A percentile compares a stretch with the other conserved stretches of the same genome.
Conservation (phyloP, 2,797 vertebrate genomes). For the Manis pentadactyla region DNA sequence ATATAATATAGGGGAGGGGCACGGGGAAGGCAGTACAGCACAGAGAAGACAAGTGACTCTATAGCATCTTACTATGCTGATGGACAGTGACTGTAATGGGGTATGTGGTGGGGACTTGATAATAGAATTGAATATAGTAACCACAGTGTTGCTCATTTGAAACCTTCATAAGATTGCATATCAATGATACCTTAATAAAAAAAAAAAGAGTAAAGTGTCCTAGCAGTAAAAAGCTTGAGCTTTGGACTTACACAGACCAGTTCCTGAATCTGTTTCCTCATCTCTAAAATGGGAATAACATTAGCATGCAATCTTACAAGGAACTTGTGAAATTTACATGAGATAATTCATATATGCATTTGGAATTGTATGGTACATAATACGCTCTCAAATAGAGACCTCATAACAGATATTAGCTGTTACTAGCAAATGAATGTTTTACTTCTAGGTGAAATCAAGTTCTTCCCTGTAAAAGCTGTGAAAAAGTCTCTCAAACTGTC, state of each 20-base stretch:
- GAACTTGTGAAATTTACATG: not conserved
- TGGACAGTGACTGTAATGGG: too few relatives aligned
- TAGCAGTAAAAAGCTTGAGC: too few relatives aligned
- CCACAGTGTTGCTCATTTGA: too few relatives aligned
- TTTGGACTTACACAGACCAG: not conserved
- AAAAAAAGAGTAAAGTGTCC: too few relatives aligned
- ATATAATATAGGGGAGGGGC: too few relatives aligned
- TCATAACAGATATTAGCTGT: not conserved
- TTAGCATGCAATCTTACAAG: not conserved
- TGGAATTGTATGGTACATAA: not conserved
- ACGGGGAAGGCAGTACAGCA: too few relatives aligned
- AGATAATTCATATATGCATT: not conserved
- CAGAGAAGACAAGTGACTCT: too few relatives aligned
- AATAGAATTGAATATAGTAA: too few relatives aligned
- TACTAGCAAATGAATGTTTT: constrained; percentile 24
- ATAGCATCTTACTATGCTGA: too few relatives aligned
- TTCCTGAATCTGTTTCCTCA: not conserved
- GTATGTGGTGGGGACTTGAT: too few relatives aligned
- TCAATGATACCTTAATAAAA: too few relatives aligned
- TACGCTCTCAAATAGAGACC: not conserved
- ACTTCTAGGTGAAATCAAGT: constrained; percentile 29
- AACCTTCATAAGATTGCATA: too few relatives aligned
- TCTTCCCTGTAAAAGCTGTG: not conserved
- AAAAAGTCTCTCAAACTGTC: not conserved
- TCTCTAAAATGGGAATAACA: not conserved